These are phyloP conservation scores for Cassiopea andromeda DNA, from an alignment of 30 jellyfish, hydroid and myxozoan species.

Conservation along the genomic window DNA sequence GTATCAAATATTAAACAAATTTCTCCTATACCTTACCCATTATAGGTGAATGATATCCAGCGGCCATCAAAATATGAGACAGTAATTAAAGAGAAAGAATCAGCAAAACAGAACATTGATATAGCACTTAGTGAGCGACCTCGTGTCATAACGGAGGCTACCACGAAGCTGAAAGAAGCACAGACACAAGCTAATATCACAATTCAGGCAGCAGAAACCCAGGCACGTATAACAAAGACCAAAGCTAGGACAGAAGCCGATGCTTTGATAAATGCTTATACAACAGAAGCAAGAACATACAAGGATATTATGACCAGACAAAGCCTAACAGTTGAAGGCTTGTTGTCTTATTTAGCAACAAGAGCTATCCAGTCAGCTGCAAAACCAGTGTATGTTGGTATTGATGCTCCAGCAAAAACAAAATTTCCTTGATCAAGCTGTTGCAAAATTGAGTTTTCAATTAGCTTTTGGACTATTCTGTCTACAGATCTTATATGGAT, in stretches of 20 bases:
- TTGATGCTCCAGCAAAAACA: conserved; percentile 80
- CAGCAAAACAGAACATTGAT: conserved; percentile 77
- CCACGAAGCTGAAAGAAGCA: conserved; percentile 73
- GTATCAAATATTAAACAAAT: no score
- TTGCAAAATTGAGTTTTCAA: neutral
- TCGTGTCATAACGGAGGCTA: conserved; percentile 74
- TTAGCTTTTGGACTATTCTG: no score
- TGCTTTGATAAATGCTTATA: conserved; percentile 66
- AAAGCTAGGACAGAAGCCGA: conserved; percentile 79
- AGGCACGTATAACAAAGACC: conserved; percentile 69
- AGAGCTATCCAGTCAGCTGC: conserved; percentile 76
- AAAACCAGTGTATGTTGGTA: conserved; percentile 65
- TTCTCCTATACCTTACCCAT: neutral
- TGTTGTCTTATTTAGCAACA: conserved; percentile 68
- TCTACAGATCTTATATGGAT: no score
- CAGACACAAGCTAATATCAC: conserved; percentile 81
- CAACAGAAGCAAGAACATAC: conserved; percentile 78
- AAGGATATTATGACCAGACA: conserved; percentile 65
- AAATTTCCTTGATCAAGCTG: conserved; percentile 24
- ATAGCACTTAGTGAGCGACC: conserved; percentile 78
- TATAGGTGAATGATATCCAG: conserved; percentile 67
- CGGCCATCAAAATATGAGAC: conserved; percentile 76
- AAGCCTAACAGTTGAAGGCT: conserved; percentile 54
- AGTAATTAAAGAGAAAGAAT: conserved; percentile 63
- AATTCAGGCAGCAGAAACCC: conserved; percentile 65